Conservation (phyloP, 2,888 invertebrate genomes). For the Acanthosoma haemorrhoidale region DNA sequence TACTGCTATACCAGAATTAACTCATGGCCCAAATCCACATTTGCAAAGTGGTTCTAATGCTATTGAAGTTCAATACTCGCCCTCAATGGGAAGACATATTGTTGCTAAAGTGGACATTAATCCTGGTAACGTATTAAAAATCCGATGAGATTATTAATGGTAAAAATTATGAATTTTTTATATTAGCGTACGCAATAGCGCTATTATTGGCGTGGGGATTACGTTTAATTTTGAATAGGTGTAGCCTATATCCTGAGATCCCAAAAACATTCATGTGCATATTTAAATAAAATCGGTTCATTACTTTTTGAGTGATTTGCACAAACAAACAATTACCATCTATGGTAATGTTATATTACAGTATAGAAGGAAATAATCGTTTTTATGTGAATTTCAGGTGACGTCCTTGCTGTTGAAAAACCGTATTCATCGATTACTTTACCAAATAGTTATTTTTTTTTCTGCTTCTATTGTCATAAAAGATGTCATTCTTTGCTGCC, state of each 20-base stretch:
- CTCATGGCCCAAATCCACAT: slow-evolving; percentile 27
- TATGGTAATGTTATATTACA: too few species aligned
- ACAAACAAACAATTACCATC: too few species aligned
- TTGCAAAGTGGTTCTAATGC: slow-evolving; percentile 57
- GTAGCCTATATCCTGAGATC: too few species aligned
- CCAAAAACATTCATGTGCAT: too few species aligned
- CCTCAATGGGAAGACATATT: slow-evolving; percentile 62
- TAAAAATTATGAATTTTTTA: not conserved
- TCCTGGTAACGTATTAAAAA: slow-evolving; percentile 55
- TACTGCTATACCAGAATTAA: slow-evolving; percentile 18
- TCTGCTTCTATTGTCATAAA: slow-evolving; percentile 65
- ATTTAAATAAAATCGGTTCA: too few species aligned
- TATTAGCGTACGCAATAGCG: not conserved
- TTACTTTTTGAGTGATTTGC: too few species aligned
- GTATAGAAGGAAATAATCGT: too few species aligned
- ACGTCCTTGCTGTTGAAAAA: slow-evolving; percentile 69
- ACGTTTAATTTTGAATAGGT: too few species aligned
- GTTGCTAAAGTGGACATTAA: slow-evolving; percentile 60
- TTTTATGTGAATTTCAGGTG: slow-evolving; percentile 52
- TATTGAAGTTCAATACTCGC: slow-evolving; percentile 54
- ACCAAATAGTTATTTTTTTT: slow-evolving; percentile 51
- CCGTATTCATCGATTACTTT: slow-evolving; percentile 62
- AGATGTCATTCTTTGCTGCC: slow-evolving; percentile 57
- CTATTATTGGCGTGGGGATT: too few species aligned
- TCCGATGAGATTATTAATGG: too few species aligned